phyloP scores from a whole-genome alignment of 2,888 invertebrate species.

The Pristionchus entomophagus region DNA sequence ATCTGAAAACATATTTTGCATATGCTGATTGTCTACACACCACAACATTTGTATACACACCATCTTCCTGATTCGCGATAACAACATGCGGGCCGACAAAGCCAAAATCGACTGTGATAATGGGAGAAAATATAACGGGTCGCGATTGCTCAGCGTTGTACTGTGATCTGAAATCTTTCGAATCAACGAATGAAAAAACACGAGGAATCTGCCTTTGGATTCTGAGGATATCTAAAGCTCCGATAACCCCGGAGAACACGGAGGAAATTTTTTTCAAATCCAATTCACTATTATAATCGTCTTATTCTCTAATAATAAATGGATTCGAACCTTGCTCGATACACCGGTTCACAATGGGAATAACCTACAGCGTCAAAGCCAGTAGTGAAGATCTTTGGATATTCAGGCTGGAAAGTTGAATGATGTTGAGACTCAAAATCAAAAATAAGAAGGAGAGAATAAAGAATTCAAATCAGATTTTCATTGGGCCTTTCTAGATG shows the following conservation, averaged over 20 bases:
- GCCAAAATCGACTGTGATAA: not conserved
- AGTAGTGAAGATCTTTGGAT: not conserved
- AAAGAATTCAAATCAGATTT: too few species aligned
- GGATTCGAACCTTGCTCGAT: not conserved
- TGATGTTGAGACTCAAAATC: not conserved
- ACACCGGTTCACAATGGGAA: not conserved
- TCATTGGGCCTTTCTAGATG: not conserved
- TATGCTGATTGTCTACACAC: too few species aligned
- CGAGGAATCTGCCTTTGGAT: too few species aligned
- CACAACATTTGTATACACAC: too few species aligned
- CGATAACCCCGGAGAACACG: too few species aligned
- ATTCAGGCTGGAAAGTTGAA: not conserved
- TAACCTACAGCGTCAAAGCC: not conserved
- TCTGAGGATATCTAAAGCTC: too few species aligned
- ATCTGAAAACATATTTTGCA: not conserved
- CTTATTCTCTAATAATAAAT: too few species aligned
- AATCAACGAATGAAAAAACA: not conserved
- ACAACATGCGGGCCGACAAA: not conserved
- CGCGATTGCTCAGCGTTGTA: not conserved
- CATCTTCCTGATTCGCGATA: not conserved
- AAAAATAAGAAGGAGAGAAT: too few species aligned
- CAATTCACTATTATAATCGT: too few species aligned
- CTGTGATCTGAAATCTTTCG: not conserved
- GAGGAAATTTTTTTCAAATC: not conserved
- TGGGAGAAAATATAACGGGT: not conserved